Percentiles rank a stretch among this genome's conserved stretches.
These are phyloP conservation scores for Bathynomus jamesi DNA, from an alignment of 1,140 invertebrate genomes.

Conservation along the genomic window DNA sequence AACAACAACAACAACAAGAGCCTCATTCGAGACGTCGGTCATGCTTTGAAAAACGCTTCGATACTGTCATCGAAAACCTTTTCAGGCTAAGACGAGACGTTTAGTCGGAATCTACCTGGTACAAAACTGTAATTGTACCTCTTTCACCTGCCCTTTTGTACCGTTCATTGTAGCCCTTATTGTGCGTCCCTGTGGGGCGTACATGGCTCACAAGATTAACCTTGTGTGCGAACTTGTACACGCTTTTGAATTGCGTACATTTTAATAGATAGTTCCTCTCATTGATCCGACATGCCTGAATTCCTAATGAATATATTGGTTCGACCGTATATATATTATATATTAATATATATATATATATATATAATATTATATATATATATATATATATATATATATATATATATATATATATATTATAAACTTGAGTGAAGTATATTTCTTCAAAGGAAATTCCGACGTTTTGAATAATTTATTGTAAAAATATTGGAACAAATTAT, in stretches of 20 bases:
- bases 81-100: not conserved
- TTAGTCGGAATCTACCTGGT: not conserved
- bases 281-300: slow-evolving; percentile 1
- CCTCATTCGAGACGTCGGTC: not conserved
- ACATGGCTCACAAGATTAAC: not conserved
- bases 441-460: too few relatives aligned
- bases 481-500: too few relatives aligned
- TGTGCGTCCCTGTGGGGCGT: not conserved
- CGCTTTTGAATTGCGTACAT: not conserved
- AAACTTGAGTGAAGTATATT: too few relatives aligned
- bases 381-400: not conserved
- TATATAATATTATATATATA: not conserved
- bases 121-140: not conserved
- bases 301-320: not conserved
- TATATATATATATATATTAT: too few relatives aligned
- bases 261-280: not conserved
- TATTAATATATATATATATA: not conserved
- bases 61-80: not conserved
- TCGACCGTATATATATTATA: not conserved
- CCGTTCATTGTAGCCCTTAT: not conserved
- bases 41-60: not conserved
- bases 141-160: not conserved
- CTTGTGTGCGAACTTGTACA: not conserved
- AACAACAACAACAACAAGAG: too few relatives aligned
- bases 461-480: too few relatives aligned